phyloP scores from a whole-genome alignment of 2,888 invertebrate genomes.

The Eilema depressum region DNA sequence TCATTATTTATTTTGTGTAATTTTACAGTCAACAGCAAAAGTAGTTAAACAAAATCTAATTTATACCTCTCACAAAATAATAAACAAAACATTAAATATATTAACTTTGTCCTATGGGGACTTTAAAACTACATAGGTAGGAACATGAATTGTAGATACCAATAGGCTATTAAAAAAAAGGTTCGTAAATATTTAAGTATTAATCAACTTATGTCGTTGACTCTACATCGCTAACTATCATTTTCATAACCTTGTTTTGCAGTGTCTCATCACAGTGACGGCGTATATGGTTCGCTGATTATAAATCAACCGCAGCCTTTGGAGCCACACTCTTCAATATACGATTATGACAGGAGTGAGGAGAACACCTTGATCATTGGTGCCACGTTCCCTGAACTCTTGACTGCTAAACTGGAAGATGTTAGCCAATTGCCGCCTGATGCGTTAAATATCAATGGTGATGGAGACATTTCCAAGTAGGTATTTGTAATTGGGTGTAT shows the following conservation, averaged over 20 bases:
- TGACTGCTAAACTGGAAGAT: constrained; percentile 83
- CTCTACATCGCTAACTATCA: too few species aligned
- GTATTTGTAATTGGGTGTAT: constrained; percentile 39
- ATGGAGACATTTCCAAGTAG: constrained; percentile 71
- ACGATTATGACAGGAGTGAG: constrained; percentile 77
- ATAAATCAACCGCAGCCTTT: constrained; percentile 83
- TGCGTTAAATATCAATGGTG: constrained; percentile 68
- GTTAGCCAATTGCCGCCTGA: constrained; percentile 74
- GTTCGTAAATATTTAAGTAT: too few species aligned
- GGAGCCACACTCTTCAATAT: constrained; percentile 74
- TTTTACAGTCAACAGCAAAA: too few species aligned
- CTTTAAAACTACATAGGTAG: too few species aligned
- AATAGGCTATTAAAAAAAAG: too few species aligned
- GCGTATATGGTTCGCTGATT: constrained; percentile 86
- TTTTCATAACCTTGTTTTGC: constrained; percentile 44
- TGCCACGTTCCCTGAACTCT: constrained; percentile 83
- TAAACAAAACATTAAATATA: too few species aligned
- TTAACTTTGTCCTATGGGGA: too few species aligned
- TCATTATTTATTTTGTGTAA: neutral
- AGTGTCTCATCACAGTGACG: constrained; percentile 88
- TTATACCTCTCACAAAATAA: too few species aligned
- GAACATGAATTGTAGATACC: too few species aligned
- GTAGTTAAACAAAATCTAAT: too few species aligned
- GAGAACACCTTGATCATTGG: constrained; percentile 83
- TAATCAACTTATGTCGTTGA: too few species aligned